Evolutionary conservation across 1,140 invertebrate genomes (phyloP).

Genomic region (Cydia pomonella): DNA sequence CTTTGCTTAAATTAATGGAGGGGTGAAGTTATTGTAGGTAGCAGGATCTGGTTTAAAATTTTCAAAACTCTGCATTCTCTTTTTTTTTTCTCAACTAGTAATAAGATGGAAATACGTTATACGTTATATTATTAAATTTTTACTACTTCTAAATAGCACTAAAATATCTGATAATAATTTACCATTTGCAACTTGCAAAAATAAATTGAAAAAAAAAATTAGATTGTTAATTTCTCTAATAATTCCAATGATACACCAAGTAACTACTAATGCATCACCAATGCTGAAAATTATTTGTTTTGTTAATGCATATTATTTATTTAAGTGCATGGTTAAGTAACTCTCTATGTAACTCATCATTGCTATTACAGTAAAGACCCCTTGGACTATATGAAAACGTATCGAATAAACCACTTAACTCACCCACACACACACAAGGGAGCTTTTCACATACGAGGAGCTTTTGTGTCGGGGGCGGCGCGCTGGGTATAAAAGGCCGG

Average conservation of each 20-base stretch:
- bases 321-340: background rate
- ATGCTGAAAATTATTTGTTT: background rate
- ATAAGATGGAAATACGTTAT: too few relatives aligned
- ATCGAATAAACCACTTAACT: slow-evolving; percentile 63
- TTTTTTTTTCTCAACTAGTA: too few relatives aligned
- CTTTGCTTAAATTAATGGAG: background rate
- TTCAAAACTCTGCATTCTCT: background rate
- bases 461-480: slow-evolving; percentile 74
- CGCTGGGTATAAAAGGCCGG: slow-evolving; percentile 65
- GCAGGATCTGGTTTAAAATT: background rate
- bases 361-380: slow-evolving; percentile 2
- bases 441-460: slow-evolving; percentile 65
- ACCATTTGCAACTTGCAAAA: too few relatives aligned
- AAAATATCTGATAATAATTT: too few relatives aligned
- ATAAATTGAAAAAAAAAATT: too few relatives aligned
- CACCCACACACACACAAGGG: slow-evolving; percentile 61
- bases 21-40: background rate
- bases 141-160: background rate
- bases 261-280: background rate
- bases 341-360: background rate
- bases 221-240: background rate
- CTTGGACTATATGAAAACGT: slow-evolving; percentile 33
- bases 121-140: background rate
- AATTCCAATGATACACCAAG: background rate
- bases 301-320: background rate